Conservation (phyloP, 1,140 invertebrate genomes). For the Teleopsis dalmanni region DNA sequence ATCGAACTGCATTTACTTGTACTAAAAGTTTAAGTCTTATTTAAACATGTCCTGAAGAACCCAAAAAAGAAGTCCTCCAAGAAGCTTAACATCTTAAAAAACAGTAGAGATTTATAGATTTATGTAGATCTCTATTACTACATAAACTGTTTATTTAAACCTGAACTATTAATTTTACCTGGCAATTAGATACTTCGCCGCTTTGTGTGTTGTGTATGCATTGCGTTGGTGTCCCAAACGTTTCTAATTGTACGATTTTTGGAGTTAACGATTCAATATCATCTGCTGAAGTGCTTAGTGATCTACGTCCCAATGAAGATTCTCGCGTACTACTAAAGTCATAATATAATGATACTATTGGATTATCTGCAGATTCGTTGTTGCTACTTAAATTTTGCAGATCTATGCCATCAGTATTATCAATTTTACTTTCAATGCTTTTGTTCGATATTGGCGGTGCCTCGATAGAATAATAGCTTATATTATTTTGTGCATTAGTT, state of each 20-base stretch:
- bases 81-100: too few relatives aligned
- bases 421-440: slow-evolving; percentile 11
- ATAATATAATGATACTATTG: slow-evolving; percentile 30
- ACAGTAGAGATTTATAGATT: too few relatives aligned
- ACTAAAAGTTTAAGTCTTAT: too few relatives aligned
- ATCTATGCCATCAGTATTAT: slow-evolving; percentile 27
- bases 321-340: slow-evolving; percentile 28
- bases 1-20: too few relatives aligned
- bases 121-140: too few relatives aligned
- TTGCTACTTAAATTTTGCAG: slow-evolving; percentile 33
- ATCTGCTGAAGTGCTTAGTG: slow-evolving; percentile 12
- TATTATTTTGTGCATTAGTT: slow-evolving; percentile 32
- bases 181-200: slow-evolving; percentile 26
- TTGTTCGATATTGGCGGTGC: slow-evolving; percentile 10
- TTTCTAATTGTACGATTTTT: slow-evolving; percentile 19
- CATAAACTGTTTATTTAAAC: too few relatives aligned
- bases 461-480: slow-evolving; percentile 13
- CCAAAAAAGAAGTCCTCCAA: too few relatives aligned
- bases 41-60: too few relatives aligned
- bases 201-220: slow-evolving; percentile 23
- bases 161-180: slow-evolving; percentile 20
- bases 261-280: slow-evolving; percentile 26
- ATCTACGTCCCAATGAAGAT: slow-evolving; percentile 28
- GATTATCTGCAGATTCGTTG: slow-evolving; percentile 29
- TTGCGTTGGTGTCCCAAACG: slow-evolving; percentile 29